A percentile compares a stretch with the other conserved stretches of the same genome.
Evolutionary conservation across 2,797 vertebrate genomes (phyloP).

Genomic region (Serranus cabrilla): DNA sequence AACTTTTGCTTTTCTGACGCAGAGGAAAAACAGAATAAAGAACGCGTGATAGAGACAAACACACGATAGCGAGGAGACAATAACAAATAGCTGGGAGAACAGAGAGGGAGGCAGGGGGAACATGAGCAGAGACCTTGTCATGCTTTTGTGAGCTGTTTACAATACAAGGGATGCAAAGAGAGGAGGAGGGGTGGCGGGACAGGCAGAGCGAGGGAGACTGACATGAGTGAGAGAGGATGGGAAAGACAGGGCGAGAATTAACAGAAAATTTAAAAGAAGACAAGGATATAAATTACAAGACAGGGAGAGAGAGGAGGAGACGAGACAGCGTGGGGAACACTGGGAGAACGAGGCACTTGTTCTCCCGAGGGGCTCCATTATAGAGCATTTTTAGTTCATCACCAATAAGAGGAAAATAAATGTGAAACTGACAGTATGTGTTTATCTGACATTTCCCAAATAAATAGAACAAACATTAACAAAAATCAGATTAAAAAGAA

Average conservation of each 20-base stretch:
- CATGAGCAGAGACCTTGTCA: slow-evolving; percentile 92
- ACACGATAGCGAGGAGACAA: slow-evolving; percentile 93
- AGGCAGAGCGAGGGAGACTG: slow-evolving; percentile 46
- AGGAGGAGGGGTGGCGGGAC: slow-evolving; percentile 36
- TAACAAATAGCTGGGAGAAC: slow-evolving; percentile 93
- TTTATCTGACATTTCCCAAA: slow-evolving; percentile 39
- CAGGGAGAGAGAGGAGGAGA: slow-evolving; percentile 9
- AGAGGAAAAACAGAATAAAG: slow-evolving; percentile 82
- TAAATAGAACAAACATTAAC: slow-evolving; percentile 31
- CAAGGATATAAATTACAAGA: slow-evolving; percentile 28
- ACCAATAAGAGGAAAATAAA: slow-evolving; percentile 64
- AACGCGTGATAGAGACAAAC: slow-evolving; percentile 85
- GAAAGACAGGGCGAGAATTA: slow-evolving; percentile 56
- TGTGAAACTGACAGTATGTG: slow-evolving; percentile 60
- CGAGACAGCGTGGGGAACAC: slow-evolving; percentile 16
- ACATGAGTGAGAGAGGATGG: slow-evolving; percentile 47
- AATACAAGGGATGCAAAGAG: slow-evolving; percentile 82
- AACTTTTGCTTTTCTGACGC: slow-evolving; percentile 97
- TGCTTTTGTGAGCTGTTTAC: slow-evolving; percentile 89
- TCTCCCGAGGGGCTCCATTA: slow-evolving; percentile 61
- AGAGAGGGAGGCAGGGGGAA: slow-evolving; percentile 87
- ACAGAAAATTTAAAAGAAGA: slow-evolving; percentile 1
- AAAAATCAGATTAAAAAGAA: slow-evolving; percentile 33
- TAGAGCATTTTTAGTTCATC: slow-evolving; percentile 68
- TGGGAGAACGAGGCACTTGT: slow-evolving; percentile 32